These are phyloP conservation scores for Lagria hirta DNA, from an alignment of 2,888 invertebrate species.

Conservation along the genomic window DNA sequence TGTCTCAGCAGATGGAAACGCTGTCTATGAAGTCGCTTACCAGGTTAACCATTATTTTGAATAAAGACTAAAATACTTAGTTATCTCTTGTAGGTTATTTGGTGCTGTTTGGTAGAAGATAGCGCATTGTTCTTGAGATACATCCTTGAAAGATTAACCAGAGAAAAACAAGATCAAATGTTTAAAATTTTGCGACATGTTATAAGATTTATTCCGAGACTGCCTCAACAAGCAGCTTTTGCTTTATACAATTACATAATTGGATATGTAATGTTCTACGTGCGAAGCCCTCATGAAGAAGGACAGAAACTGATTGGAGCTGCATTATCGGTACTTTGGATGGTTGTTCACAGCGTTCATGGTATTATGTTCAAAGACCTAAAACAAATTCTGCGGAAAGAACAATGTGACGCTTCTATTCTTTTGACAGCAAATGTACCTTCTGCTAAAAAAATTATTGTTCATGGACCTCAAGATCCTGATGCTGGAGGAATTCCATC, in stretches of 20 bases:
- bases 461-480: constrained; percentile 88
- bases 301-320: constrained; percentile 93
- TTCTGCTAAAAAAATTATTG: constrained; percentile 97
- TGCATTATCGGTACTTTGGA: constrained; percentile 94
- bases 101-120: constrained; percentile 98
- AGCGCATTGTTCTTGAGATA: constrained; percentile 94
- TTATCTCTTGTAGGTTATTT: constrained; percentile 74
- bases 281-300: constrained; percentile 92
- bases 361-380: constrained; percentile 99
- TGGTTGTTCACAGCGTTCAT: constrained; percentile 97
- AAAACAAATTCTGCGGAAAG: constrained; percentile 96
- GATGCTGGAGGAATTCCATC: constrained; percentile 95
- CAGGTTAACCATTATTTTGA: constrained; percentile 62
- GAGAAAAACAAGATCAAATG: constrained; percentile 92
- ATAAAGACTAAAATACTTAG: too few species aligned
- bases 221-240: constrained; percentile 97
- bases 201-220: constrained; percentile 86
- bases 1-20: constrained; percentile 88
- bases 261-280: constrained; percentile 99
- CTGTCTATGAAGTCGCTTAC: constrained; percentile 96
- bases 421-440: constrained; percentile 98
- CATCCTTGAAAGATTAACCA: constrained; percentile 91
- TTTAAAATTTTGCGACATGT: constrained; percentile 89
- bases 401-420: constrained; percentile 98
- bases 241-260: constrained; percentile 98